These are phyloP conservation scores for Ditylenchus weischeri DNA, from an alignment of 2,888 invertebrate genomes.

Conservation along the genomic window DNA sequence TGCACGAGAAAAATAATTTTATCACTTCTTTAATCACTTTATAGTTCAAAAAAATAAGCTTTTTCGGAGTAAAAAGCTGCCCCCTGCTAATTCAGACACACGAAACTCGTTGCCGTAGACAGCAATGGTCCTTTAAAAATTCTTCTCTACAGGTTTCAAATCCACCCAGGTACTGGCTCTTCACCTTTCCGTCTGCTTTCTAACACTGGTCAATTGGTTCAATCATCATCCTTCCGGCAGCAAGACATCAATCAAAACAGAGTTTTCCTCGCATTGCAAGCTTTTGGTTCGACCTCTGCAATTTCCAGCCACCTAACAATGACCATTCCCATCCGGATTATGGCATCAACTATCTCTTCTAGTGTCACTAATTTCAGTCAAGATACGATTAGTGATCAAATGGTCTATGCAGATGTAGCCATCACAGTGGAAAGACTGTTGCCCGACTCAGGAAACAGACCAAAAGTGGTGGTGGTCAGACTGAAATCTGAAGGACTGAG, in stretches of 20 bases:
- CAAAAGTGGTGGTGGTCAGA: neutral
- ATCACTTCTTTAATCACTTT: no score
- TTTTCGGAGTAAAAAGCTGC: no score
- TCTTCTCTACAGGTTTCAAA: slow-evolving; percentile 1
- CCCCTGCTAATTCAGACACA: no score
- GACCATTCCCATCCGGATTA: slow-evolving; percentile 12
- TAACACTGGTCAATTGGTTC: slow-evolving; percentile 12
- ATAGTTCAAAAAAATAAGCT: no score
- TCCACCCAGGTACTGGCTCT: slow-evolving; percentile 2
- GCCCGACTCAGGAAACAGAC: neutral
- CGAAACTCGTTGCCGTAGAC: no score
- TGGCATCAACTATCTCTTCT: neutral
- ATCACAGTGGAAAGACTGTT: slow-evolving; percentile 2
- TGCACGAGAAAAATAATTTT: no score
- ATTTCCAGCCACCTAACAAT: neutral
- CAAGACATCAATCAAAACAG: slow-evolving; percentile 6
- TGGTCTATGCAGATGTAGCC: slow-evolving; percentile 4
- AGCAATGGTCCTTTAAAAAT: no score
- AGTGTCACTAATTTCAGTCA: neutral
- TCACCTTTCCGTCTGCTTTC: slow-evolving; percentile 15
- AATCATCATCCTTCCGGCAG: slow-evolving; percentile 10
- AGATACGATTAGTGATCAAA: neutral
- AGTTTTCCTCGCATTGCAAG: slow-evolving; percentile 1
- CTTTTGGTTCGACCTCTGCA: neutral
- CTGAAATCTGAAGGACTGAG: neutral